Evolutionary conservation across 2,888 invertebrate genomes (phyloP).

Genomic region (Caenorhabditis uteleia): DNA sequence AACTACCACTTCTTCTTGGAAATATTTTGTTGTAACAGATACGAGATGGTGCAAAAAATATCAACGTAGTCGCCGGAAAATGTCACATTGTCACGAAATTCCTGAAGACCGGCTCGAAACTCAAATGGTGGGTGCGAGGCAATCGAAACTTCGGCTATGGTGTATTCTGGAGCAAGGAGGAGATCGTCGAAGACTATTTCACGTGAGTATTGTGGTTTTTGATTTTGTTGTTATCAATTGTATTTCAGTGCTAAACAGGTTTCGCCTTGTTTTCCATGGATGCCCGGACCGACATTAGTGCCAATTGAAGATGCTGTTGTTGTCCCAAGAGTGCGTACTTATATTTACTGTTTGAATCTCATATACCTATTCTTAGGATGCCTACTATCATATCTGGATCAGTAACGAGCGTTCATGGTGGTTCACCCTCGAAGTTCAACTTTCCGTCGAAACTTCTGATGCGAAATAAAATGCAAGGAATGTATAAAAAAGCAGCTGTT

Average conservation of each 20-base stretch:
- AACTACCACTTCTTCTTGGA: background rate
- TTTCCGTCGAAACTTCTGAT: conserved; percentile 16
- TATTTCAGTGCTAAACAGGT: conserved; percentile 47
- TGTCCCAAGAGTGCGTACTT: conserved; percentile 20
- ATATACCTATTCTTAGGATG: conserved; percentile 35
- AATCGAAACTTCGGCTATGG: conserved; percentile 48
- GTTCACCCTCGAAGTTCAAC: conserved; percentile 46
- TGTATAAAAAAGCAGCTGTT: no score
- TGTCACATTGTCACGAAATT: conserved; percentile 18
- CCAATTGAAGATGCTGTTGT: conserved; percentile 49
- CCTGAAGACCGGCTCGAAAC: conserved; percentile 18
- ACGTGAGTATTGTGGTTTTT: conserved; percentile 11
- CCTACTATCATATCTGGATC: conserved; percentile 60
- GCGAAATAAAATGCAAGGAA: background rate
- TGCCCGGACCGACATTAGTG: conserved; percentile 61
- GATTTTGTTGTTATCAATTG: background rate
- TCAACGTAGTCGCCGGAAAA: conserved; percentile 40
- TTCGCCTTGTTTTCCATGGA: conserved; percentile 52
- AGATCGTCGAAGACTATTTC: conserved; percentile 32
- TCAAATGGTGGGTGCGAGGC: conserved; percentile 45
- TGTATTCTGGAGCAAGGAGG: conserved; percentile 38
- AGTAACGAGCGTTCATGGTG: conserved; percentile 62
- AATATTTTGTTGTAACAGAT: conserved; percentile 12
- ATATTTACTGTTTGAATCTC: background rate
- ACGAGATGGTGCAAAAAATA: conserved; percentile 10